Evolutionary conservation across 2,113 vertebrate genomes (phyloP).

Genomic region (Pristiophorus japonicus): DNA sequence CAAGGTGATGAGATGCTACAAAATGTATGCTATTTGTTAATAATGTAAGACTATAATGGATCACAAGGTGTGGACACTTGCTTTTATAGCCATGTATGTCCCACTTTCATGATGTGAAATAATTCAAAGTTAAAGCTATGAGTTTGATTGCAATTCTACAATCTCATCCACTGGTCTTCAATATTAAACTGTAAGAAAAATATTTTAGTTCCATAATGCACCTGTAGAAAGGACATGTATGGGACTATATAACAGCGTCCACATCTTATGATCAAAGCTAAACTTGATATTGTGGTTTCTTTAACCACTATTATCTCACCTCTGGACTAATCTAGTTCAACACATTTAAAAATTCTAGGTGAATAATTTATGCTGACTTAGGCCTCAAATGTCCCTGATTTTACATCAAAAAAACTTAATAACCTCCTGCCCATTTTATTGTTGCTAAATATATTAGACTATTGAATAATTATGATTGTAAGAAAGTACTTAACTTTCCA

Average conservation of each 20-base stretch:
- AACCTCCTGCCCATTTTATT: background rate
- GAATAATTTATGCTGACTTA: background rate
- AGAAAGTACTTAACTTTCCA: background rate
- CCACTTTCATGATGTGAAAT: background rate
- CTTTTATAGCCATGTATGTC: background rate
- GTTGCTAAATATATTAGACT: background rate
- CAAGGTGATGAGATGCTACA: background rate
- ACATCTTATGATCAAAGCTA: background rate
- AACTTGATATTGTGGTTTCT: background rate
- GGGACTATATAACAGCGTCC: background rate
- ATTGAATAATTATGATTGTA: background rate
- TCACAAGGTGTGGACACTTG: background rate
- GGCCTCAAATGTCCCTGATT: background rate
- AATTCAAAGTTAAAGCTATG: background rate
- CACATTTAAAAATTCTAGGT: background rate
- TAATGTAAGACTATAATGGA: background rate
- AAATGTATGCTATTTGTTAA: background rate
- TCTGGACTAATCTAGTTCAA: background rate
- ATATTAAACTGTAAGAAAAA: background rate
- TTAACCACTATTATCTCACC: background rate
- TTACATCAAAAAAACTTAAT: background rate
- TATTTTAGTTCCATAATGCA: background rate
- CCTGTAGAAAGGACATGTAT: background rate
- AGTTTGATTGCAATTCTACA: background rate
- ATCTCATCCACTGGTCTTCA: background rate